Evolutionary conservation across 2,797 vertebrate species (phyloP), one percentile per base, ranked within the genome.

Genomic region (Erithacus rubecula): DNA sequence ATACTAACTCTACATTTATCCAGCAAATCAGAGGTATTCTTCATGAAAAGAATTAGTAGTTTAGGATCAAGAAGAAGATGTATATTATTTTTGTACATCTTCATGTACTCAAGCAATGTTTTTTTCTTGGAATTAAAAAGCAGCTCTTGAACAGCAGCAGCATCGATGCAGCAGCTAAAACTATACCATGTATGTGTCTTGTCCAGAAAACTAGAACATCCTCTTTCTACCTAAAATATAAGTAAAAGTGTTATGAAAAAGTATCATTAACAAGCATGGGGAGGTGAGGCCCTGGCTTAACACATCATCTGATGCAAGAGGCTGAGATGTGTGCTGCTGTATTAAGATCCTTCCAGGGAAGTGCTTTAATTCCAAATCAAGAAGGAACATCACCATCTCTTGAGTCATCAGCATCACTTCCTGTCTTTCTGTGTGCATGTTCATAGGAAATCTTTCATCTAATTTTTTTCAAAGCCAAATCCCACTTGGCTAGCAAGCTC

Each of bases 361-460:
- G 71, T 74, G 68, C 74, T 91, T 96, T 65, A 79, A 88, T 90
- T 86, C 47, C 63, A 94, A 69, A 90, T 63, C 89, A 81, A 95
- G 90, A 89, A 94, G 70, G 83, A 93, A 94, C 80, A 90, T 74
- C 76, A 81, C 65, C 79, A 56, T 72, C 80, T 94, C 77, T 70
- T 95, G 91, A 94, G 60, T 94, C 89, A 97, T 87, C 83, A 91
- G 30, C 87, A 94, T 87, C 52, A 88, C 74, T 96, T 97, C 90
- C 95, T 92, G 89, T 32, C 58, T 91, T 91, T 83, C 67, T 87
- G 74, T 77, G 64, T 74, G 58, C 55, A 93, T 83, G 87, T 90
- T 94, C 80, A 58, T 82, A 95, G 93, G 94, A 94, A 96, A 96
- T 91, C 91, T 95, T 96, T 94, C 29, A 95, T 95, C 88, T 92